These are phyloP conservation scores for Phyllostomus discolor DNA, from an alignment of 2,113 vertebrate genomes.

Conservation along the genomic window DNA sequence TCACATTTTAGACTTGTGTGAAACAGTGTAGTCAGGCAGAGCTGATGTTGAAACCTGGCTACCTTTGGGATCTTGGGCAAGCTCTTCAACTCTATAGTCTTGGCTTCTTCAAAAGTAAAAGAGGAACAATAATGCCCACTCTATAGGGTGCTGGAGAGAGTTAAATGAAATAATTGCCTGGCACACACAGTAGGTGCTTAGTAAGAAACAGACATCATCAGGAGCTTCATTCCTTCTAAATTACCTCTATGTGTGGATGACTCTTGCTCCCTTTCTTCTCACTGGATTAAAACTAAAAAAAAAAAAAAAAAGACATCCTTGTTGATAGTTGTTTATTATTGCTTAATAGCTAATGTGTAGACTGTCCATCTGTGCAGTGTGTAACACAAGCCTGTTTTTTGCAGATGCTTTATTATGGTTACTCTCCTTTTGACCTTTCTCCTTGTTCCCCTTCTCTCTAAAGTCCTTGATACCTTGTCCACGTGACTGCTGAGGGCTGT, in stretches of 20 bases:
- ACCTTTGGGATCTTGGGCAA: neutral
- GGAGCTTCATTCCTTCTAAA: neutral
- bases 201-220: neutral
- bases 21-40: neutral
- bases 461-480: neutral
- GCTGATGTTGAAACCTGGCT: neutral
- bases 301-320: neutral
- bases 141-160: neutral
- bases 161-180: neutral
- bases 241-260: neutral
- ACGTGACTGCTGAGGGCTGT: neutral
- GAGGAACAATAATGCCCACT: neutral
- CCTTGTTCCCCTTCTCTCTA: neutral
- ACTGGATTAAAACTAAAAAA: neutral
- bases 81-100: neutral
- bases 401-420: neutral
- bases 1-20: neutral
- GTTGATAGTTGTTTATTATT: neutral
- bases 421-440: neutral
- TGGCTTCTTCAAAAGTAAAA: constrained; percentile 5
- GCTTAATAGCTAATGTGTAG: neutral
- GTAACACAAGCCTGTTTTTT: neutral
- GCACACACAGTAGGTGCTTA: neutral
- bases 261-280: neutral
- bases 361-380: neutral